Evolutionary conservation across 1,140 invertebrate species (phyloP), one percentile per base, ranked within the genome.

Genomic region (Spodoptera frugiperda): DNA sequence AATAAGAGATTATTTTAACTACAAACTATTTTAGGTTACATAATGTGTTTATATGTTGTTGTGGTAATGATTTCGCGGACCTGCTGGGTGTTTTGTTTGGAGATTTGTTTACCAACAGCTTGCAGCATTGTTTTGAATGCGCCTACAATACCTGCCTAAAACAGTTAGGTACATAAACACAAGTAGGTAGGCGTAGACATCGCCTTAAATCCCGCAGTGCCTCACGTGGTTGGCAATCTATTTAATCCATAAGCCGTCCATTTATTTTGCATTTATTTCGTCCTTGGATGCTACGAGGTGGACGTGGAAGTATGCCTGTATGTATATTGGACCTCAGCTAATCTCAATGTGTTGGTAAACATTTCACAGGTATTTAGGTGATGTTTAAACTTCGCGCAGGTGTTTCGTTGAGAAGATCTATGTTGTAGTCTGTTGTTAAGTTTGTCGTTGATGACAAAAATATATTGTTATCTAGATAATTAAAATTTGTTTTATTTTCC

Each of bases 381-480:
- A 77, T 78, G 77, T 82, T 81, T 80, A 79, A 81, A 84, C 83
- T 90, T 88, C 68, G 84, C 81, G 84, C 87, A 84, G 84, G 84
- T 84, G 81, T 93, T 91, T 81, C 79, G 87, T 93, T 91, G 83
- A 85, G 82, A 88, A 84, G 80, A 89, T 88, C 88, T 92, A 89
- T 92, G 89, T 92, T 87, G 89, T 93, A 91, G 90, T 91, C 87
- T 90, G 91, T 94, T 94, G 92, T 94, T 94, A 93, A 93, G 92
- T 94, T 94, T 94, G 91, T 91, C 91, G 89, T 93, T 93, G 90
- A 90, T 92, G 86, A 92, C 90, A 92, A 93, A 89, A 93, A 93
- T 94, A 94, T 93, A 94, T 93, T 94, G 92, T 94, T 94, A 93
- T 91, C 91, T 93, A 94, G 90, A 93, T 91, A 88, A 82, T 79